These are phyloP conservation scores for Drosophila dives DNA, from an alignment of 2,888 invertebrate genomes.

Conservation along the genomic window DNA sequence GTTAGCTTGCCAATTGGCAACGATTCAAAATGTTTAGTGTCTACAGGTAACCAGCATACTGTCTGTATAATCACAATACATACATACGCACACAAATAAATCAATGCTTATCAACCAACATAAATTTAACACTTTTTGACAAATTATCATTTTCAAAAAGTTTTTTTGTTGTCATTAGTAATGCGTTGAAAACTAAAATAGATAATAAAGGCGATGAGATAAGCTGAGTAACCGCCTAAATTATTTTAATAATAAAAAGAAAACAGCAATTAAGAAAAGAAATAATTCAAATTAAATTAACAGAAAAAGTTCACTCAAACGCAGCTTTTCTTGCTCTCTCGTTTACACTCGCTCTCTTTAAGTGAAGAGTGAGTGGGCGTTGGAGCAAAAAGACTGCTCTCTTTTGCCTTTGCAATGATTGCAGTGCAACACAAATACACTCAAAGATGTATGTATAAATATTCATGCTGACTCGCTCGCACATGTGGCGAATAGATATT, in stretches of 20 bases:
- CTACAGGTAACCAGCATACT: constrained; percentile 55
- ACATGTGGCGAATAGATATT: constrained; percentile 54
- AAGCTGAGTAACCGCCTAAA: constrained; percentile 64
- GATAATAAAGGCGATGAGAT: constrained; percentile 52
- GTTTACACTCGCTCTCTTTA: not conserved
- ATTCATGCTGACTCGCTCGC: constrained; percentile 63
- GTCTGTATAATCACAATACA: constrained; percentile 24
- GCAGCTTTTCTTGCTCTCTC: not conserved
- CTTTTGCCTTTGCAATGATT: constrained; percentile 33
- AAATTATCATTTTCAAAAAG: constrained; percentile 35
- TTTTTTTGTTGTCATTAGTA: constrained; percentile 26
- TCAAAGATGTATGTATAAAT: constrained; percentile 14
- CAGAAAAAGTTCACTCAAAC: constrained; percentile 33
- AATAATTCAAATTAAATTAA: constrained; percentile 47
- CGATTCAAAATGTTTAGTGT: constrained; percentile 51
- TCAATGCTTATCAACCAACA: constrained; percentile 61
- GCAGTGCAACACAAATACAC: constrained; percentile 40
- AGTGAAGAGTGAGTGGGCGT: constrained; percentile 48
- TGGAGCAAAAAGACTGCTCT: constrained; percentile 18
- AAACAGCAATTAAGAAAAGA: constrained; percentile 63
- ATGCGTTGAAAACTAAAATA: constrained; percentile 43
- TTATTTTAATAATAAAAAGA: constrained; percentile 29
- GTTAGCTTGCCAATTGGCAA: constrained; percentile 60
- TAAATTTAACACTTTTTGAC: constrained; percentile 47
- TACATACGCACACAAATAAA: constrained; percentile 10